A percentile compares a stretch with the other conserved stretches of the same genome.
These are phyloP conservation scores for Boulengeromyrus knoepffleri DNA, from an alignment of 2,113 vertebrate genomes.

Conservation along the genomic window DNA sequence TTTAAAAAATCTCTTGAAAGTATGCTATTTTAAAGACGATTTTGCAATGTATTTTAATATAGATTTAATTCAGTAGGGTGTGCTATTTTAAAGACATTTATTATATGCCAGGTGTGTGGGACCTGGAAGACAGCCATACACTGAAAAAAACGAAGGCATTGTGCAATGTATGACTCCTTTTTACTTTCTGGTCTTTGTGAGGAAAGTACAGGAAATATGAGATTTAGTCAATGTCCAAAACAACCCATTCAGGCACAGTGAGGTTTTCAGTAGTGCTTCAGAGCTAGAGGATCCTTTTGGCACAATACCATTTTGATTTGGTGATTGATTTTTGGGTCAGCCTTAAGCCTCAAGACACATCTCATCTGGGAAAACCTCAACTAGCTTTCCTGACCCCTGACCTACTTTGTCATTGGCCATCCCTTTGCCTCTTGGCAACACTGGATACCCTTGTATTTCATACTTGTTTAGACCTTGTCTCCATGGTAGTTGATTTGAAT, in stretches of 20 bases:
- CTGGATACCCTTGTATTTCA: neutral
- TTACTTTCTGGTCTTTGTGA: neutral
- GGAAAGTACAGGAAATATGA: neutral
- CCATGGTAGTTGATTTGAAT: neutral
- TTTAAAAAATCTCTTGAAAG: neutral
- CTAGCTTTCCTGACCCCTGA: neutral
- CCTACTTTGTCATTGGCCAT: neutral
- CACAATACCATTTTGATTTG: neutral
- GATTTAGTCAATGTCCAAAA: slow-evolving; percentile 5
- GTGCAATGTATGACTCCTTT: neutral
- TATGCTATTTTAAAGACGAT: neutral
- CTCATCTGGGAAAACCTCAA: neutral
- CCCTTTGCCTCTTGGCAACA: neutral
- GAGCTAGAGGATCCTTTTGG: neutral
- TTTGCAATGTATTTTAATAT: neutral
- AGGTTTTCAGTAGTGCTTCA: neutral
- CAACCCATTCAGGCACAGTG: neutral
- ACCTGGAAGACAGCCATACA: neutral
- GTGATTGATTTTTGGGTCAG: neutral
- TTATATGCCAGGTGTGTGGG: neutral
- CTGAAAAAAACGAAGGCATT: neutral
- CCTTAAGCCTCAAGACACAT: neutral
- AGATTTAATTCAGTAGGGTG: neutral
- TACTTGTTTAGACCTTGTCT: neutral
- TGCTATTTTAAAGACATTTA: neutral